A percentile compares a stretch with the other conserved stretches of the same genome.
Evolutionary conservation across 2,888 invertebrate species (phyloP).

Genomic region (Spatulosminthurus flaviceps): DNA sequence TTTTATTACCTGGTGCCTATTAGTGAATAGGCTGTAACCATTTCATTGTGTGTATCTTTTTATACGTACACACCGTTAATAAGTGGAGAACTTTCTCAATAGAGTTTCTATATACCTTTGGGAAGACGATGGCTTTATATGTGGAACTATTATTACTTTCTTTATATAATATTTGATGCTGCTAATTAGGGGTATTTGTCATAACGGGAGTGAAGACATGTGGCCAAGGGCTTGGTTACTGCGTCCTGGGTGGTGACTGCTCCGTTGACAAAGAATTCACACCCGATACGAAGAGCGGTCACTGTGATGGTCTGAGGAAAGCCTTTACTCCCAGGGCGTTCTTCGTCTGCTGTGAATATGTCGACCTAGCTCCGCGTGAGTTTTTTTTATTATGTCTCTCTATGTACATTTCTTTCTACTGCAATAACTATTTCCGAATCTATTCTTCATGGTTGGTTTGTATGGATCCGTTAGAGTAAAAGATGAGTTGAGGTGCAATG

Average conservation of each 20-base stretch:
- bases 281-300: constrained; percentile 64
- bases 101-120: too few relatives aligned
- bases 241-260: constrained; percentile 66
- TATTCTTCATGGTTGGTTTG: too few relatives aligned
- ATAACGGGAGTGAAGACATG: constrained; percentile 67
- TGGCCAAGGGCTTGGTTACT: constrained; percentile 66
- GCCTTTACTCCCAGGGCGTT: constrained; percentile 66
- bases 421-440: too few relatives aligned
- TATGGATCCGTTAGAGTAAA: too few relatives aligned
- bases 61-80: too few relatives aligned
- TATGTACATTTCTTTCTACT: neutral
- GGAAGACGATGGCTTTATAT: too few relatives aligned
- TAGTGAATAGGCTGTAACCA: too few relatives aligned
- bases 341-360: constrained; percentile 66
- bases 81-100: too few relatives aligned
- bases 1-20: constrained; percentile 20
- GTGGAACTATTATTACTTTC: neutral
- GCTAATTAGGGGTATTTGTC: constrained; percentile 66
- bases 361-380: constrained; percentile 38
- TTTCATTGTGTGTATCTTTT: too few relatives aligned
- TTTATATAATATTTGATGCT: constrained; percentile 28
- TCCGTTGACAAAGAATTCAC: constrained; percentile 66
- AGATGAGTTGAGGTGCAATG: too few relatives aligned
- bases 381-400: neutral
- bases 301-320: constrained; percentile 66